Percentiles rank a stretch among this genome's conserved stretches.
Conservation (phyloP, 2,888 invertebrate species). For the Bruchidius siliquastri region DNA sequence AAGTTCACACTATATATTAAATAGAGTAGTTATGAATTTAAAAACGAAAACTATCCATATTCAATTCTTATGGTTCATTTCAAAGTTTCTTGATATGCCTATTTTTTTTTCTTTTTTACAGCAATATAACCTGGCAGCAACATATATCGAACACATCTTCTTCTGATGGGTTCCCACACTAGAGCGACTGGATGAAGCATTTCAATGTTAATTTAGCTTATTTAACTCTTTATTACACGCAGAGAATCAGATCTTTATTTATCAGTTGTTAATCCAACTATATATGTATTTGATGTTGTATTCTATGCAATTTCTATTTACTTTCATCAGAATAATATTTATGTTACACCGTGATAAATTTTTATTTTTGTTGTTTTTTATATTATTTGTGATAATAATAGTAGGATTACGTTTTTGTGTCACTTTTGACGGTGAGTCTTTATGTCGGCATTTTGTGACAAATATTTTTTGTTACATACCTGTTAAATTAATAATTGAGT, state of each 20-base stretch:
- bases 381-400: conserved; percentile 41
- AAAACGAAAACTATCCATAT: too few relatives aligned
- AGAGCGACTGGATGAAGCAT: conserved; percentile 4
- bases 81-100: too few relatives aligned
- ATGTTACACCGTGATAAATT: conserved; percentile 29
- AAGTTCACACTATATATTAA: too few relatives aligned
- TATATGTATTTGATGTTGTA: conserved; percentile 9
- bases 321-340: conserved; percentile 15
- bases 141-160: background rate
- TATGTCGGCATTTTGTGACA: conserved; percentile 27
- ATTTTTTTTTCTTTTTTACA: too few relatives aligned
- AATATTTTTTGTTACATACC: conserved; percentile 36
- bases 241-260: background rate
- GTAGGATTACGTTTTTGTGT: conserved; percentile 26
- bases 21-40: too few relatives aligned
- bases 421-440: background rate
- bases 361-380: conserved; percentile 26
- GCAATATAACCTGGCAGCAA: background rate
- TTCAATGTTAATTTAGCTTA: background rate
- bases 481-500: conserved; percentile 38
- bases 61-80: too few relatives aligned
- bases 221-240: background rate
- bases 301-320: conserved; percentile 16
- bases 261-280: conserved; percentile 9
- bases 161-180: background rate